Base-by-base conservation (phyloP, 2,888 invertebrate species). In the Rhagonycha lutea region DNA sequence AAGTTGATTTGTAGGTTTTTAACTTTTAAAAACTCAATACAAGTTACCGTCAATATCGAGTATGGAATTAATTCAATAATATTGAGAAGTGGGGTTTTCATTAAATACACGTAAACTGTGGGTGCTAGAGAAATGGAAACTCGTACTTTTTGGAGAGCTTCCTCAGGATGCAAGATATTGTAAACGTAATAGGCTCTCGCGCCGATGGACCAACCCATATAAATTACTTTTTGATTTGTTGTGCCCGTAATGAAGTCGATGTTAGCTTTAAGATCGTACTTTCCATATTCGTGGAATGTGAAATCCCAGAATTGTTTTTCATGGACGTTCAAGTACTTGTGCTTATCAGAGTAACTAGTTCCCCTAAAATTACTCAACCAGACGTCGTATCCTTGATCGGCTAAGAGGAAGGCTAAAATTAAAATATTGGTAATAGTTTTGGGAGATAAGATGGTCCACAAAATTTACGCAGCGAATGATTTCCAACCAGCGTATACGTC, bases 161-260 rank as follows among this genome's bases (percentile, higher is more conserved):
- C 92, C 74, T 92, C 90, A 0, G 92, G 91, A 80, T 91, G 89
- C 18, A 91, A 90, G 2, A 92, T 91, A 70, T 93, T 89, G 85
- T 94, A 88, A 1, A 92, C 92, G 83, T 92, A 92, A 78, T 92
- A 90, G 72, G 91, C 88, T 0, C 94, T 92, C 0, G 94, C 93
- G 2, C 96, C 96, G 91, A 96, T 95, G 0, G 95, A 96, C 86
- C 96, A 96, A 0, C 96, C 97, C 65, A 96, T 88, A 84, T 95
- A 96, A 81, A 91, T 90, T 26, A 93, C 79, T 47, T 79, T 74
- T 69, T 79, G 71, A 28, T 78, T 70, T 4, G 80, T 80, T 11
- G 67, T 60, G 24, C 76, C 68, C 8, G 70, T 63, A 10, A 81
- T 73, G 3, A 80, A 69, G 65, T 80, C 77, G 23, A 81, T 24